phyloP scores from a whole-genome alignment of 1,140 invertebrate genomes.

The Acyrthosiphon pisum region DNA sequence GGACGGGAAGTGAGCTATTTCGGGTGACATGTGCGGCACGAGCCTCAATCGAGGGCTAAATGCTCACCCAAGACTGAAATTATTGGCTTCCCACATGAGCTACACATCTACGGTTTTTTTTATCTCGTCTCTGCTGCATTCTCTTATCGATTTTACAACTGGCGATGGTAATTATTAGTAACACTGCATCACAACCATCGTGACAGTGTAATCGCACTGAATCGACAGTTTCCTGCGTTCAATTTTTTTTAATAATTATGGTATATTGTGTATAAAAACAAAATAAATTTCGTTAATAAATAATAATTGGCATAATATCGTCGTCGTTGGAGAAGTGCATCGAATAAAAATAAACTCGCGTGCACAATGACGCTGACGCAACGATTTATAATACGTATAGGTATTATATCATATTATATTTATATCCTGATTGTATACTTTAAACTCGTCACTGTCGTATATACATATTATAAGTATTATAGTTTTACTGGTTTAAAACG shows the following conservation, averaged over 20 bases:
- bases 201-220: neutral
- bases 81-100: neutral
- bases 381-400: too few species aligned
- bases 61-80: neutral
- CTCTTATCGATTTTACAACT: neutral
- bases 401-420: neutral
- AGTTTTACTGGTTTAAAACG: neutral
- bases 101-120: neutral
- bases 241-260: neutral
- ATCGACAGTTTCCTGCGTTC: neutral
- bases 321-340: neutral
- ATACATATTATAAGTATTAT: neutral
- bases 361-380: neutral
- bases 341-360: neutral
- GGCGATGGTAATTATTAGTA: neutral
- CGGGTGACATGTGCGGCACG: neutral
- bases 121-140: neutral
- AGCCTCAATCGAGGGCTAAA: too few species aligned
- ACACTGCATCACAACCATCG: neutral
- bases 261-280: neutral
- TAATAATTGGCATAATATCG: neutral
- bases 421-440: neutral
- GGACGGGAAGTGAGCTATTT: neutral
- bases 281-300: neutral
- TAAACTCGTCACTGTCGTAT: neutral